Evolutionary conservation across 2,888 invertebrate genomes (phyloP), one percentile per base, ranked within the genome.

Genomic region (Phaedon cochleariae): DNA sequence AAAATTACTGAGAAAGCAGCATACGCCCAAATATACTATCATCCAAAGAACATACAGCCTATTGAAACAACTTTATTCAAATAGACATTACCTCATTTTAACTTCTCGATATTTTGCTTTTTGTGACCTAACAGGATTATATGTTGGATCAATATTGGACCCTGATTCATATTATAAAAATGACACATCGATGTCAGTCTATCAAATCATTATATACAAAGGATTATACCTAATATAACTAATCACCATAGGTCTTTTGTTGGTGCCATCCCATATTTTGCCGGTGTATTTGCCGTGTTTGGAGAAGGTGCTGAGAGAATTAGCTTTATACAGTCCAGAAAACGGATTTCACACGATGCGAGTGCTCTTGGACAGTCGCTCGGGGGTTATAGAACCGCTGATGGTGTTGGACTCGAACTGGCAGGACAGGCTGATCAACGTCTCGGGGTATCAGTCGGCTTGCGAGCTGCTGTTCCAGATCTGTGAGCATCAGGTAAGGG

Each of bases 391-490:
- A 7, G 82, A 83, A 69, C 80, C 81, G 5, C 70, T 80, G 60
- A 79, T 79, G 71, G 73, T 77, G 3, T 69, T 78, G 7, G 77
- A 81, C 52, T 77, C 75, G 61, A 73, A 76, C 10, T 78, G 79
- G 71, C 82, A 80, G 34, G 80, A 82, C 45, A 73, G 78, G 58
- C 64, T 82, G 29, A 76, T 83, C 58, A 82, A 84, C 79, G 74
- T 81, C 1, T 80, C 80, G 17, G 82, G 82, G 1, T 81, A 84
- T 58, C 89, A 89, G 68, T 87, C 89, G 31, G 92, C 95, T 26
- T 93, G 95, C 75, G 93, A 93, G 83, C 85, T 95, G 64, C 86
- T 95, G 62, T 93, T 92, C 75, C 91, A 92, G 81, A 86, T 96
- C 65, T 94, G 95, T 74, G 90, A 59, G 85, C 87, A 82, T 73